A percentile compares a stretch with the other conserved stretches of the same genome.
Conservation (phyloP, 2,113 vertebrate species). For the Calyptomena viridis region DNA sequence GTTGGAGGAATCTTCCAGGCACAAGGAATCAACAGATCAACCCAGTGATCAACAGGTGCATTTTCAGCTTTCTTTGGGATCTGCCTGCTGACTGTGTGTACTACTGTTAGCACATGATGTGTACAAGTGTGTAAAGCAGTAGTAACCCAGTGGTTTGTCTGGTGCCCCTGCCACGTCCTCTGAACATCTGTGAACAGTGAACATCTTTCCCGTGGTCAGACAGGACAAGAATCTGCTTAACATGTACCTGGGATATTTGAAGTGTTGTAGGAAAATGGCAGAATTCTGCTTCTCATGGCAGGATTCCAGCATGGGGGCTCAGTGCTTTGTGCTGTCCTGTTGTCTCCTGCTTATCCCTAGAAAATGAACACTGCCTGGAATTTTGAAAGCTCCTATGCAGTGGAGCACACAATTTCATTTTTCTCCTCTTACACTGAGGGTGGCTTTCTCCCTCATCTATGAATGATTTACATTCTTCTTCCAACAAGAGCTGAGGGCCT, state of each 20-base stretch:
- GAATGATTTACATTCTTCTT: not conserved
- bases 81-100: not conserved
- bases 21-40: not conserved
- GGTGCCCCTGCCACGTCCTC: not conserved
- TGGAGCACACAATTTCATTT: not conserved
- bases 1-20: not conserved
- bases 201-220: not conserved
- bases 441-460: not conserved
- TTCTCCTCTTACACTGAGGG: not conserved
- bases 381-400: not conserved
- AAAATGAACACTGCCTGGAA: not conserved
- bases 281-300: not conserved
- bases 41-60: not conserved
- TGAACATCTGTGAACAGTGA: not conserved
- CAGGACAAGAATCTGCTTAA: not conserved
- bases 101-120: not conserved
- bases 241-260: not conserved
- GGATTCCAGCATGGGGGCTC: not conserved
- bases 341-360: not conserved
- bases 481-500: not conserved
- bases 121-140: not conserved
- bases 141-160: not conserved
- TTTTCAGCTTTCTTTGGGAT: not conserved
- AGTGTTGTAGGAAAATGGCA: not conserved
- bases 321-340: not conserved